Conservation (phyloP, 2,797 vertebrate species). For the Peromyscus eremicus region DNA sequence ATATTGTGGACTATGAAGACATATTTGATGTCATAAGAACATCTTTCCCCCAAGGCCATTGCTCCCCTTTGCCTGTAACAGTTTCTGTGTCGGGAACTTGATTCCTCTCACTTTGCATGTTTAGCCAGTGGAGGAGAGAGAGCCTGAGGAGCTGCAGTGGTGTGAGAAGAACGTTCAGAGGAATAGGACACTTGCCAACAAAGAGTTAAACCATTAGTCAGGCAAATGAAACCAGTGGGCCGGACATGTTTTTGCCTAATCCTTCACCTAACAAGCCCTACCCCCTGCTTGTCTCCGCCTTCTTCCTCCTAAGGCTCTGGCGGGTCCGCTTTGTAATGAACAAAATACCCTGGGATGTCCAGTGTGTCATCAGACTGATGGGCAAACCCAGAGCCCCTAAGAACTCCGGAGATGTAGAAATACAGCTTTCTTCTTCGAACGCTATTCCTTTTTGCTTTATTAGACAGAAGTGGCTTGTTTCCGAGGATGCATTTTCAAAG, state of each 20-base stretch:
- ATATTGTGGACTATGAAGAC: background rate
- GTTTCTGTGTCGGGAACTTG: background rate
- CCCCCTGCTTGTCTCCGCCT: background rate
- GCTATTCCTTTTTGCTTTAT: background rate
- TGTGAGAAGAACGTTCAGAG: background rate
- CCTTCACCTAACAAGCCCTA: background rate
- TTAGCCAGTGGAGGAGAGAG: background rate
- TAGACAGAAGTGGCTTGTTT: background rate
- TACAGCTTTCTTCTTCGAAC: background rate
- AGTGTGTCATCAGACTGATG: background rate
- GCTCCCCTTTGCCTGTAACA: background rate
- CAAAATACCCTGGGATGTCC: background rate
- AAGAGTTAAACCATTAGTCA: too few species aligned
- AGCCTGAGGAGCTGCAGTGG: background rate
- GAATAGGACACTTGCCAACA: background rate
- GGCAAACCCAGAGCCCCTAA: background rate
- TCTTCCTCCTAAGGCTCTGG: background rate
- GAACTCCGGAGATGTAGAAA: conserved; percentile 44
- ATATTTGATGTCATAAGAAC: background rate
- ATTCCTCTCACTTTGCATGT: background rate
- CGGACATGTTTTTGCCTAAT: background rate
- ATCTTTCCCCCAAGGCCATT: background rate
- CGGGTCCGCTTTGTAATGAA: background rate
- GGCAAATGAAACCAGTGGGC: background rate
- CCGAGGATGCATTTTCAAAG: background rate